Percentiles rank a stretch among this genome's conserved stretches.
phyloP scores from a whole-genome alignment of 2,113 vertebrate genomes.

The Formicarius rufipectus region DNA sequence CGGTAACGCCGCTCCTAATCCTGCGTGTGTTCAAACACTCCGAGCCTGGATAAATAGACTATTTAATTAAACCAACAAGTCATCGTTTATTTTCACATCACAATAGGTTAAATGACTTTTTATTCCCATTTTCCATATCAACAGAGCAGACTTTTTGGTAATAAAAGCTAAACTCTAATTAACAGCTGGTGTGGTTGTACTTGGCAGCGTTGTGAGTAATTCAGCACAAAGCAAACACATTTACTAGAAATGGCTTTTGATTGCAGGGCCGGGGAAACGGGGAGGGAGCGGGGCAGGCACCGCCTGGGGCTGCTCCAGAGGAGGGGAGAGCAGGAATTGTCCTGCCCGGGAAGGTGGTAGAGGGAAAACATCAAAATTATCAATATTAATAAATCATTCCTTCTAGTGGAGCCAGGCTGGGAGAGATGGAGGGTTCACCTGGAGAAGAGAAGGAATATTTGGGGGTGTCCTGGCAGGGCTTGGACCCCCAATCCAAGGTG shows the following conservation, averaged over 20 bases:
- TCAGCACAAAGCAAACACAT: conserved; percentile 64
- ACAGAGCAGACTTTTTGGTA: conserved; percentile 54
- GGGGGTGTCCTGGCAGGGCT: not conserved
- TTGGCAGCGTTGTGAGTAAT: conserved; percentile 49
- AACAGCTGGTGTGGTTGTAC: conserved; percentile 55
- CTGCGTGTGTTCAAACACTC: conserved; percentile 53
- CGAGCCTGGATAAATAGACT: conserved; percentile 73
- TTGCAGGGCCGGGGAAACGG: conserved; percentile 3
- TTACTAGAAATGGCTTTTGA: conserved; percentile 52
- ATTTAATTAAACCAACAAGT: conserved; percentile 57
- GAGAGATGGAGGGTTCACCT: not conserved
- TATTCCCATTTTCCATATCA: conserved; percentile 56
- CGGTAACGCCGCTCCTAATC: conserved; percentile 28
- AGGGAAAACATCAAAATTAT: not conserved
- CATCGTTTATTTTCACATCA: conserved; percentile 70
- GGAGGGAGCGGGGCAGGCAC: not conserved
- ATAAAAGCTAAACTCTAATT: conserved; percentile 58
- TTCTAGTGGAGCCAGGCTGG: not conserved
- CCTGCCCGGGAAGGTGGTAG: not conserved
- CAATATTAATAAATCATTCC: not conserved
- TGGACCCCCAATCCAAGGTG: not conserved
- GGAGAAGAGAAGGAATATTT: not conserved
- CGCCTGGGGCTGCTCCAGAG: not conserved
- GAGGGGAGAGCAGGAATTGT: not conserved
- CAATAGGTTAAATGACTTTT: conserved; percentile 68